Evolutionary conservation across 2,888 invertebrate genomes (phyloP).

Genomic region (Drosophila austrosaltans): DNA sequence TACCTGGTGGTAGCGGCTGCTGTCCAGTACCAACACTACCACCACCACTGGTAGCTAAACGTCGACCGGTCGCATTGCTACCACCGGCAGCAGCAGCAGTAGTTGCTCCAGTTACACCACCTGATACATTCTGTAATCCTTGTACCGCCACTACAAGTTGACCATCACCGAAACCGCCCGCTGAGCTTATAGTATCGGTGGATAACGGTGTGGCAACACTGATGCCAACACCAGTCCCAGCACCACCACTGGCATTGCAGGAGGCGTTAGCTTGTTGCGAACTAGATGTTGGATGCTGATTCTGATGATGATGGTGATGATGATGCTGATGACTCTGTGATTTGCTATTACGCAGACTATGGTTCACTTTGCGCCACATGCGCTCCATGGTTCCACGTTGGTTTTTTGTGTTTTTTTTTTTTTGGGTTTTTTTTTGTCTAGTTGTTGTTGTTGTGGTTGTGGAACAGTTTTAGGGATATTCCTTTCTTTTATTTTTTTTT

Average conservation of each 20-base stretch:
- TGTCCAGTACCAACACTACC: not conserved
- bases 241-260: not conserved
- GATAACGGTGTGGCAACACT: slow-evolving; percentile 72
- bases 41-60: slow-evolving; percentile 66
- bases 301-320: slow-evolving; percentile 9
- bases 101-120: slow-evolving; percentile 18
- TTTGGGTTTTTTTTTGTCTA: not conserved
- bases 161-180: slow-evolving; percentile 82
- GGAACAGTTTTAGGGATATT: not conserved
- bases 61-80: slow-evolving; percentile 82
- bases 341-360: slow-evolving; percentile 81
- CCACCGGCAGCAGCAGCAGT: slow-evolving; percentile 63
- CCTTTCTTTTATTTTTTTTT: not conserved
- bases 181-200: slow-evolving; percentile 81
- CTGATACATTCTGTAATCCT: slow-evolving; percentile 45
- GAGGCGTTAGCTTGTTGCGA: slow-evolving; percentile 13
- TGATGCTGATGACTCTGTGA: slow-evolving; percentile 21
- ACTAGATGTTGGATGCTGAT: slow-evolving; percentile 6
- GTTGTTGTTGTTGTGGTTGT: too few species aligned
- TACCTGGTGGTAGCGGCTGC: slow-evolving; percentile 33
- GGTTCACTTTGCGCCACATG: slow-evolving; percentile 84
- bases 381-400: slow-evolving; percentile 78
- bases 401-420: slow-evolving; percentile 6
- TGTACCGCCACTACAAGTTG: slow-evolving; percentile 82
- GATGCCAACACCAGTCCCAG: slow-evolving; percentile 23